A percentile compares a stretch with the other conserved stretches of the same genome.
phyloP scores from a whole-genome alignment of 2,888 invertebrate species.

The Ommatoiulus sabulosus region DNA sequence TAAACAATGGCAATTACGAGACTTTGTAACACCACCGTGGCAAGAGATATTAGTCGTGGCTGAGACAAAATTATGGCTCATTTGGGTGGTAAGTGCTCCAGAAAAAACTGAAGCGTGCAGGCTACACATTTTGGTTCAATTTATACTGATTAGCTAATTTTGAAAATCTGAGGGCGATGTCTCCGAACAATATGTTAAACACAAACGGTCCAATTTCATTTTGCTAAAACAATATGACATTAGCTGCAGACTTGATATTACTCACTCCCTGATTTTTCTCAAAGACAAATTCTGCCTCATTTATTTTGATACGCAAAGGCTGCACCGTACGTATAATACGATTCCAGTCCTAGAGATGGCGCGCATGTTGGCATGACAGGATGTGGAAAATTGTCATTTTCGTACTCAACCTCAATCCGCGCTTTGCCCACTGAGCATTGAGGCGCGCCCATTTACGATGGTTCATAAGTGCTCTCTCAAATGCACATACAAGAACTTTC shows the following conservation, averaged over 20 bases:
- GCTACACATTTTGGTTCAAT: not conserved
- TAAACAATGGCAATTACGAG: constrained; percentile 4
- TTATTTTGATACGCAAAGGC: not conserved
- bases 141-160: not conserved
- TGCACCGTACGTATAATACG: not conserved
- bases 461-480: no score
- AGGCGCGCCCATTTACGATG: no score
- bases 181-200: not conserved
- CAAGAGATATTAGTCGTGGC: not conserved
- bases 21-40: not conserved
- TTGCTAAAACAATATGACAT: not conserved
- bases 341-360: not conserved
- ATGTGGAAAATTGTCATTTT: not conserved
- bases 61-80: constrained; percentile 16
- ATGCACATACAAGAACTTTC: no score
- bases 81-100: not conserved
- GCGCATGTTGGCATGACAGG: not conserved
- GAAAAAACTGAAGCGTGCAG: not conserved
- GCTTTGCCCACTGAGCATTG: not conserved
- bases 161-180: constrained; percentile 8
- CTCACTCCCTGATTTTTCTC: not conserved
- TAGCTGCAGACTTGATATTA: not conserved
- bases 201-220: not conserved
- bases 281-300: not conserved
- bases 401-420: not conserved